phyloP scores from a whole-genome alignment of 2,113 vertebrate genomes.

The Orcinus orca region DNA sequence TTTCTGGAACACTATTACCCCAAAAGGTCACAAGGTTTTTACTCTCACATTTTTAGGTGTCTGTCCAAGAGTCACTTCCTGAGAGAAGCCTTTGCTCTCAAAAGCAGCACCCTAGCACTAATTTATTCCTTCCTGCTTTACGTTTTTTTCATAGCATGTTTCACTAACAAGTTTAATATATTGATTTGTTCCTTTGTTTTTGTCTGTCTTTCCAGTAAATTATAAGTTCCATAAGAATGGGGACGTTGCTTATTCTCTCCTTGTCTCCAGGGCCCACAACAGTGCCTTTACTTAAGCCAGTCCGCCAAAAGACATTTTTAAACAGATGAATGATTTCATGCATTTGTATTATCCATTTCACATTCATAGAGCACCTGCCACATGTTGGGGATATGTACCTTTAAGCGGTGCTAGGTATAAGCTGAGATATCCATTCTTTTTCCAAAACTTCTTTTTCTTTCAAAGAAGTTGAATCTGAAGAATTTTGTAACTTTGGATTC shows the following conservation, averaged over 20 bases:
- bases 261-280: not conserved
- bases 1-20: not conserved
- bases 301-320: not conserved
- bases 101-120: not conserved
- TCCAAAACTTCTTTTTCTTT: slow-evolving; percentile 68
- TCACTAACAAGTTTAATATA: not conserved
- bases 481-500: slow-evolving; percentile 86
- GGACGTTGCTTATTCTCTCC: not conserved
- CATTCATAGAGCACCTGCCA: not conserved
- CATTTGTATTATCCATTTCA: not conserved
- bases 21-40: not conserved
- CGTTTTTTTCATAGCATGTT: not conserved
- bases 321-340: not conserved
- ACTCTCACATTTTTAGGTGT: not conserved
- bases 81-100: not conserved
- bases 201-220: not conserved
- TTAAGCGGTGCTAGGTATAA: not conserved
- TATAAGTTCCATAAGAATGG: not conserved
- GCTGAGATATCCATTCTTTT: slow-evolving; percentile 47
- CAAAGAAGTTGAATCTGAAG: slow-evolving; percentile 83
- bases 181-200: not conserved
- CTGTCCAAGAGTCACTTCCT: not conserved
- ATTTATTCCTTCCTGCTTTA: not conserved
- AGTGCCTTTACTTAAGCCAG: not conserved
- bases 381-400: not conserved